Evolutionary conservation across 2,113 vertebrate species (phyloP), one percentile per base, ranked within the genome.

Genomic region (Podocnemis expansa): DNA sequence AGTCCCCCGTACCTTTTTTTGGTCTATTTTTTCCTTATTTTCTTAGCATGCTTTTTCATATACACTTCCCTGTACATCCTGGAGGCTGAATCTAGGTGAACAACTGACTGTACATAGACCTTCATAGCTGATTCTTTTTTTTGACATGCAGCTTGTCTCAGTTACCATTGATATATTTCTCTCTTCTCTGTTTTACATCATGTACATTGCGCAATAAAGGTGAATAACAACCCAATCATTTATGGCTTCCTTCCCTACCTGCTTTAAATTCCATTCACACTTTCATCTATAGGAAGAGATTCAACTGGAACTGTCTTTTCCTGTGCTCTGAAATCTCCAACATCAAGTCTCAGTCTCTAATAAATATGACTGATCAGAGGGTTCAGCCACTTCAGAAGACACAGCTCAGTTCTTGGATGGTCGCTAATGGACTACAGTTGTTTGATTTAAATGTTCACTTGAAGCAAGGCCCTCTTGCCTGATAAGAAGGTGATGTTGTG

Each of bases 231-330:
- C 2, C 0, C 55, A 63, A 78, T 54, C 49, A 81, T 89, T 85
- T 8, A 89, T 1, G 47, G 52, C 83, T 73, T 93, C 89, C 80
- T 58, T 75, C 78, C 75, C 87, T 45, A 19, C 82, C 82, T 76
- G 67, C 49, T 96, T 93, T 88, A 87, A 93, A 96, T 94, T 94
- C 94, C 81, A 89, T 43, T 82, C 60, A 47, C 24, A 2, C 6
- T 67, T 94, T 58, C 45, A 92, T n/a, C 41, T 8, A 19, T 13
- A 92, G n/a, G 79, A 9, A 83, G 56, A 82, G 92, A 41, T 70
- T 70, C 76, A 78, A 34, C 76, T 17, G 43, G 43, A 49, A 43
- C 41, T 16, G 43, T 73, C 3, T 0, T 58, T n/a, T 21, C 84
- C 49, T 2, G 17, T 0, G 0, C 82, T 95, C 75, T 16, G 3